Conservation (phyloP, 2,797 vertebrate species). For the Myiotriccus ornatus region DNA sequence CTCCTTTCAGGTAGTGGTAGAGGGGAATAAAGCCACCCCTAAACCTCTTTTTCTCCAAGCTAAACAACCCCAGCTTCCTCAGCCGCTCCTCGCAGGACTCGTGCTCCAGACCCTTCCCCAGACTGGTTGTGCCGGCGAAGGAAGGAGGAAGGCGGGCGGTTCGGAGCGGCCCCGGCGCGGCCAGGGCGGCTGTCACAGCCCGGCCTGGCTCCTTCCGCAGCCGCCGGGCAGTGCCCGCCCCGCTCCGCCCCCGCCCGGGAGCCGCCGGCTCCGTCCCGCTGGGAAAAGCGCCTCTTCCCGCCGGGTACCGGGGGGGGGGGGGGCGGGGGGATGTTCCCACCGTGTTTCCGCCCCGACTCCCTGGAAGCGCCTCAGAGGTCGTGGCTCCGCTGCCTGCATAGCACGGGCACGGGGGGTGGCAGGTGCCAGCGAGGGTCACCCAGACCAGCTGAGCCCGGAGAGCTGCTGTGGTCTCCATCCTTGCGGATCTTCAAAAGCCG, state of each 20-base stretch:
- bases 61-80: background rate
- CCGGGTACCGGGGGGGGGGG: too few species aligned
- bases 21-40: background rate
- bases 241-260: too few species aligned
- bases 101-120: background rate
- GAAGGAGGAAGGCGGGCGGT: background rate
- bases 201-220: background rate
- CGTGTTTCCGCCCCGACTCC: background rate
- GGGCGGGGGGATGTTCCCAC: too few species aligned
- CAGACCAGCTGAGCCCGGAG: too few species aligned
- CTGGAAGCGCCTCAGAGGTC: background rate
- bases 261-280: accelerated
- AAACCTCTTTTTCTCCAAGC: background rate
- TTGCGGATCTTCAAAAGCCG: background rate
- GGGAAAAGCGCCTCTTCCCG: accelerated
- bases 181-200: background rate
- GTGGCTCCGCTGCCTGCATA: background rate
- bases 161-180: accelerated
- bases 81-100: background rate
- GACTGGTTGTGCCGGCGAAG: background rate
- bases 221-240: background rate
- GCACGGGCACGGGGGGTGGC: background rate
- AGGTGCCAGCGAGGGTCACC: background rate
- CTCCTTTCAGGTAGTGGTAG: background rate
- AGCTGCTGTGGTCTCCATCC: background rate